Percentiles rank a stretch among this genome's conserved stretches.
Conservation (phyloP, 1,140 invertebrate genomes). For the Nephotettix cincticeps region DNA sequence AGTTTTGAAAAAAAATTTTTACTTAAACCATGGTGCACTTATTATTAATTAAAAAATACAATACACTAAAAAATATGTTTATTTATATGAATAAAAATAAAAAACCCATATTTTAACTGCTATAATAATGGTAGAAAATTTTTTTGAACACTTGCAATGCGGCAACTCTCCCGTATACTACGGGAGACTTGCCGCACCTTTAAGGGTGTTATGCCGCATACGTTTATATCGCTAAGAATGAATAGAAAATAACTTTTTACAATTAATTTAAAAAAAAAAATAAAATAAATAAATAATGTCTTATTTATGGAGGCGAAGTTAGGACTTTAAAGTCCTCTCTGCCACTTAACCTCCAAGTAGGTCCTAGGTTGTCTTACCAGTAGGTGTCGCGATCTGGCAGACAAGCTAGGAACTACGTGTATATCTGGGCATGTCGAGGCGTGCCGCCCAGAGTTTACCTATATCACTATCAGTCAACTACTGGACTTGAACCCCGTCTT, state of each 20-base stretch:
- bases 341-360: not conserved
- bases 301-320: no score
- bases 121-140: not conserved
- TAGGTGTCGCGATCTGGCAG: not conserved
- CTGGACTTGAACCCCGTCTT: no score
- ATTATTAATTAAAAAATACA: not conserved
- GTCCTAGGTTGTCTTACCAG: not conserved
- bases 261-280: no score
- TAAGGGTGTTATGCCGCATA: constrained; percentile 17
- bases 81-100: not conserved
- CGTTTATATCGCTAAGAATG: not conserved
- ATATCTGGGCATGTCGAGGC: no score
- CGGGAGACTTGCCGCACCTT: constrained; percentile 3
- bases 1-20: not conserved
- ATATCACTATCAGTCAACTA: no score
- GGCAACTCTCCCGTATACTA: constrained; percentile 13
- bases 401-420: no score
- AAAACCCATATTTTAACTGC: not conserved
- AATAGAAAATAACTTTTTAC: no score
- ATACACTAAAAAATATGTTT: not conserved
- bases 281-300: no score
- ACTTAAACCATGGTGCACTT: not conserved
- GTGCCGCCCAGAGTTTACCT: no score
- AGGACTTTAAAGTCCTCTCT: no score
- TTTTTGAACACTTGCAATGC: not conserved